Evolutionary conservation across 2,113 vertebrate species (phyloP), one percentile per base, ranked within the genome.

Genomic region (Cyrtonyx montezumae): DNA sequence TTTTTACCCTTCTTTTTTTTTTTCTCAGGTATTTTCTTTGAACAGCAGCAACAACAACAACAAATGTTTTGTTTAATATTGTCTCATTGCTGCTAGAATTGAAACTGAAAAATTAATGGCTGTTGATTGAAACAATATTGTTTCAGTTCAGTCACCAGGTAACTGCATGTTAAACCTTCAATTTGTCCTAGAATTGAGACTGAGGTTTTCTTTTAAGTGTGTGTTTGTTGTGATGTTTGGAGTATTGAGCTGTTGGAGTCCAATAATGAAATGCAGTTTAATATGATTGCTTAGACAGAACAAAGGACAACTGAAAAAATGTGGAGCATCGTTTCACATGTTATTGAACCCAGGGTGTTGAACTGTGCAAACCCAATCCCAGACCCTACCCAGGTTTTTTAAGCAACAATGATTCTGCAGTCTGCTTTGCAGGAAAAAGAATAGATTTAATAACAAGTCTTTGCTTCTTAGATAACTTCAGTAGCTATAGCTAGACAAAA

Each of bases 201-300:
- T 68, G 46, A 78, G 34, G 34, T 88, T 95, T 95, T 45, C 78
- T 96, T 96, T 92, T 83, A 92, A 91, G 80, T 91, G 25, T 92
- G 88, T 46, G 69, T 91, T 87, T 58, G 28, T 85, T 78, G 59
- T 88, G 48, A 81, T 79, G 20, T 93, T 93, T 80, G 73, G 17
- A 42, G 90, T 82, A 70, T 77, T 81, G 81, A 88, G 59, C 53
- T 88, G 69, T 59, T 88, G 67, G 55, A 91, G 34, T 93, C 56
- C 83, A 84, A 76, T 95, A 93, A 91, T 95, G 91, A 95, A 88
- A 68, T 1, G 5, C 85, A 81, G 71, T 93, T 95, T 94, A 88
- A 91, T 70, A 67, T 87, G 80, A 92, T 37, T 94, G 69, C 81
- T 91, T 90, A 95, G 83, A 87, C 62, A 93, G 59, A 94, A 79